Conservation (phyloP, 1,140 invertebrate genomes). For the Platyura marginata region DNA sequence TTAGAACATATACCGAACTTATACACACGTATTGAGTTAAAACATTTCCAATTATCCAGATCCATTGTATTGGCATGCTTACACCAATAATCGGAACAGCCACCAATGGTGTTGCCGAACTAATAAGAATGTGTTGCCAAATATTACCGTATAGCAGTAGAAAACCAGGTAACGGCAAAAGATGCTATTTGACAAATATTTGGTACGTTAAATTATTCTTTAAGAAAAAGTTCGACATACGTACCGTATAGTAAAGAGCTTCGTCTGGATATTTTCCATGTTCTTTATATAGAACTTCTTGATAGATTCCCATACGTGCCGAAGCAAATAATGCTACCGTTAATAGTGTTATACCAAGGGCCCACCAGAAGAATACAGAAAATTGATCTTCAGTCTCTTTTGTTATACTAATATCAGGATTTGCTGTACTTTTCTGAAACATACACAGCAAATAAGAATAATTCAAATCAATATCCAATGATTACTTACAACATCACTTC, state of each 20-base stretch:
- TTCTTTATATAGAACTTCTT: slow-evolving; percentile 71
- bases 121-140: slow-evolving; percentile 43
- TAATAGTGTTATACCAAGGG: slow-evolving; percentile 64
- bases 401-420: slow-evolving; percentile 22
- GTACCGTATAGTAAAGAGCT: slow-evolving; percentile 79
- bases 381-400: slow-evolving; percentile 29
- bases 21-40: slow-evolving; percentile 92
- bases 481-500: slow-evolving; percentile 36
- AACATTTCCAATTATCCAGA: slow-evolving; percentile 72
- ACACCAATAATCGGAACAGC: slow-evolving; percentile 26
- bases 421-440: slow-evolving; percentile 22
- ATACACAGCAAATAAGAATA: slow-evolving; percentile 1
- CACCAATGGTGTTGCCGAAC: slow-evolving; percentile 32
- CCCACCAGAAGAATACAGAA: slow-evolving; percentile 56
- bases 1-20: slow-evolving; percentile 82
- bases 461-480: slow-evolving; percentile 4
- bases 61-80: slow-evolving; percentile 49
- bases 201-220: too few species aligned
- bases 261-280: slow-evolving; percentile 91
- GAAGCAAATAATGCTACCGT: slow-evolving; percentile 82
- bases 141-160: slow-evolving; percentile 56
- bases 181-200: slow-evolving; percentile 39
- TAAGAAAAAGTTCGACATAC: too few species aligned
- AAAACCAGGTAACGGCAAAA: slow-evolving; percentile 76
- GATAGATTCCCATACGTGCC: slow-evolving; percentile 91